Evolutionary conservation across 2,113 vertebrate genomes (phyloP), one percentile per base, ranked within the genome.

Genomic region (Steatornis caripensis): DNA sequence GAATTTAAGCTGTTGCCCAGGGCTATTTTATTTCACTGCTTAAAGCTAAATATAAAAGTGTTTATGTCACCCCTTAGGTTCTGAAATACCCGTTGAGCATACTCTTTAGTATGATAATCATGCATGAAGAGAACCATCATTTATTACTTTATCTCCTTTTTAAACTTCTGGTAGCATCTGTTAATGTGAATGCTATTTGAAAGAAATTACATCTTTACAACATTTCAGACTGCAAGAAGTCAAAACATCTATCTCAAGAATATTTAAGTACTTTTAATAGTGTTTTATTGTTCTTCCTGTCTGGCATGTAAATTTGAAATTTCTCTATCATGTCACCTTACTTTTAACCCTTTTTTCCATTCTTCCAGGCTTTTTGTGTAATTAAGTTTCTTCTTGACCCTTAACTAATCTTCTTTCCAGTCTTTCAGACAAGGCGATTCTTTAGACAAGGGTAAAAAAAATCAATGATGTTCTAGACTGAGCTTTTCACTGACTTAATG

Each of bases 31-130:
- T 93, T 97, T 96, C 87, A 83, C 60, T 51, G 49, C 36, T 69
- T 81, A 90, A 68, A 85, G n/a, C 27, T 92, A 91, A 89, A 95
- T 95, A 74, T 65, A 86, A 84, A 94, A 48, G 19, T 6, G 96
- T 53, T 81, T 88, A 74, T 69, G 19, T 83, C 36, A 49, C 9
- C 32, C 29, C 93, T 96, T 76, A 78, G 34, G 51, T 36, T 94
- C 74, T n/a, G 6, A 94, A 97, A 76, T 54, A 48, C 32, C 13
- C 49, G 51, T 49, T 62, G 75, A 76, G 27, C 58, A 71, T 23
- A 58, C 13, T 14, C 7, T 89, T 95, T 71, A 84, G 53, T 64
- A 68, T 58, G 29, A 80, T 82, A 90, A 45, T 37, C 36, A 81
- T 39, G 19, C 51, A 78, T 43, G 70, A 78, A 95, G 96, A 69